phyloP scores from a whole-genome alignment of 2,797 vertebrate genomes.

The Leuciscus waleckii region DNA sequence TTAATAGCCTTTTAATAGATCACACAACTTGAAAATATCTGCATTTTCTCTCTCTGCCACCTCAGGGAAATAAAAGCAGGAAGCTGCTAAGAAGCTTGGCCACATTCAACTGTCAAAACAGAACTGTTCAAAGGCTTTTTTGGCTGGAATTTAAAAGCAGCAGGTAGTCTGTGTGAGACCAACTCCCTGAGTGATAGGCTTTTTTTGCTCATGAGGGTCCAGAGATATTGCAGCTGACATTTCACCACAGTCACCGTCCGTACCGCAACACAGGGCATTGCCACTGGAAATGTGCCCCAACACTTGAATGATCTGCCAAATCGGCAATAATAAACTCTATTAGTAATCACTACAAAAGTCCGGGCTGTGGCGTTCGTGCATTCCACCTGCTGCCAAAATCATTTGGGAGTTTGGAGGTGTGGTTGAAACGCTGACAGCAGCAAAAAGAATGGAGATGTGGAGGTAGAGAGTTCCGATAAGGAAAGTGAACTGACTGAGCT shows the following conservation, averaged over 20 bases:
- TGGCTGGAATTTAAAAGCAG: slow-evolving; percentile 48
- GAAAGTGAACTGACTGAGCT: slow-evolving; percentile 44
- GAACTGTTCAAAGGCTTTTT: slow-evolving; percentile 45
- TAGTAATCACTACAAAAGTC: slow-evolving; percentile 51
- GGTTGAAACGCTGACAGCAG: slow-evolving; percentile 41
- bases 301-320: slow-evolving; percentile 39
- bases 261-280: slow-evolving; percentile 20
- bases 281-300: slow-evolving; percentile 44
- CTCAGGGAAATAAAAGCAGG: slow-evolving; percentile 33
- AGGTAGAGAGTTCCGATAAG: slow-evolving; percentile 42
- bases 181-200: slow-evolving; percentile 2
- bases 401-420: slow-evolving; percentile 38
- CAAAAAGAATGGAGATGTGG: slow-evolving; percentile 46
- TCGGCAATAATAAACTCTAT: slow-evolving; percentile 44
- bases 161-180: slow-evolving; percentile 30
- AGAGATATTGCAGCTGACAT: slow-evolving; percentile 35
- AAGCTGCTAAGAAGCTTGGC: slow-evolving; percentile 37
- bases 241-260: slow-evolving; percentile 5
- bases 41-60: slow-evolving; percentile 35
- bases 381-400: slow-evolving; percentile 35
- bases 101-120: slow-evolving; percentile 50
- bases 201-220: slow-evolving; percentile 18
- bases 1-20: slow-evolving; percentile 45
- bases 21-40: slow-evolving; percentile 26
- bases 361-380: background rate